A percentile compares a stretch with the other conserved stretches of the same genome.
phyloP scores from a whole-genome alignment of 1,140 invertebrate genomes.

The Brachionus koreanus region DNA sequence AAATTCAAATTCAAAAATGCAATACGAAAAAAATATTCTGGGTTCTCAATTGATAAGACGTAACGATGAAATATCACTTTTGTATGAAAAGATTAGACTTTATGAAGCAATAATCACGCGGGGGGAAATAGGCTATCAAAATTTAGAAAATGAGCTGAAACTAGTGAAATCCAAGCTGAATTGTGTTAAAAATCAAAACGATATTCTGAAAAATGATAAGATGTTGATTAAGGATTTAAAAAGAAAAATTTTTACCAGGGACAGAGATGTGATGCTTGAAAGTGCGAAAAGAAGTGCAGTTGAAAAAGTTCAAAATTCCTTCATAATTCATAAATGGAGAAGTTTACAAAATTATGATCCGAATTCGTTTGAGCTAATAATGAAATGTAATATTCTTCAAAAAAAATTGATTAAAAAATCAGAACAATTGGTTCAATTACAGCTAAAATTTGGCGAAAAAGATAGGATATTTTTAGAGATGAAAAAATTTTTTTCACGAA shows the following conservation, averaged over 20 bases:
- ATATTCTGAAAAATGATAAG: neutral
- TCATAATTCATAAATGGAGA: slow-evolving; percentile 18
- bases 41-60: slow-evolving; percentile 24
- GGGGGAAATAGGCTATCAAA: neutral
- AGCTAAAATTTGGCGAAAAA: slow-evolving; percentile 18
- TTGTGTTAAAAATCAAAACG: neutral
- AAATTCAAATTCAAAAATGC: neutral
- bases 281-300: slow-evolving; percentile 17
- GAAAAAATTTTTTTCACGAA: slow-evolving; percentile 11
- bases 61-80: slow-evolving; percentile 3
- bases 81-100: slow-evolving; percentile 5
- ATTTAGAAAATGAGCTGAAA: neutral
- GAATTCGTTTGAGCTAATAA: neutral
- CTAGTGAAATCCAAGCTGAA: neutral
- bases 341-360: neutral
- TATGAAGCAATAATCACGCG: neutral
- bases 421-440: neutral
- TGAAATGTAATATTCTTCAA: slow-evolving; percentile 5
- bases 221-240: neutral
- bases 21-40: slow-evolving; percentile 26
- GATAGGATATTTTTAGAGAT: slow-evolving; percentile 10
- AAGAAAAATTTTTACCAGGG: neutral
- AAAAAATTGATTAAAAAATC: slow-evolving; percentile 14
- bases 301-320: slow-evolving; percentile 20
- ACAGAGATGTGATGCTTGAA: neutral